phyloP scores from a whole-genome alignment of 2,113 vertebrate species.

The Nothobranchius kuhntae region DNA sequence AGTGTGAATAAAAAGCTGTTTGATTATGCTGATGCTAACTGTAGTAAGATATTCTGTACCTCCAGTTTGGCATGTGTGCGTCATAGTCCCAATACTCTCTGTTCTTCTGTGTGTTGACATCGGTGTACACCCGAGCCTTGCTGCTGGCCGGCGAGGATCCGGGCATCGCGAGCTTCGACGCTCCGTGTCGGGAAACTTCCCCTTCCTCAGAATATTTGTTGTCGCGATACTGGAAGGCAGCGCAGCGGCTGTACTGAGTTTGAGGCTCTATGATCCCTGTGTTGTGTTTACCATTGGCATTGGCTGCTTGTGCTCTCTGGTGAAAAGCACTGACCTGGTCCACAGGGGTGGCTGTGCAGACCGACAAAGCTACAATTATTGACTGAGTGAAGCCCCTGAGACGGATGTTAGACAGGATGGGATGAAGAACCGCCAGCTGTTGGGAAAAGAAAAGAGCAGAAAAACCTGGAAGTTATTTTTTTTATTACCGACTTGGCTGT shows the following conservation, averaged over 20 bases:
- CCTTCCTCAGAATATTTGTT: slow-evolving; percentile 61
- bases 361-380: slow-evolving; percentile 67
- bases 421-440: slow-evolving; percentile 74
- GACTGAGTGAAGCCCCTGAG: slow-evolving; percentile 67
- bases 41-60: slow-evolving; percentile 71
- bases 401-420: slow-evolving; percentile 59
- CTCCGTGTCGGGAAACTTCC: slow-evolving; percentile 61
- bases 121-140: slow-evolving; percentile 95
- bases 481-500: neutral
- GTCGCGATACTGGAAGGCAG: slow-evolving; percentile 58
- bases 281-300: slow-evolving; percentile 55
- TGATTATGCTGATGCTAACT: neutral
- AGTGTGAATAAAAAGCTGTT: neutral
- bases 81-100: slow-evolving; percentile 98
- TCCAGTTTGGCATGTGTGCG: slow-evolving; percentile 93
- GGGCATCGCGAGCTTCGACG: slow-evolving; percentile 87
- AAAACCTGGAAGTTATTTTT: neutral
- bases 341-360: slow-evolving; percentile 61
- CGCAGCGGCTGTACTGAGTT: slow-evolving; percentile 52
- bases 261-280: slow-evolving; percentile 43
- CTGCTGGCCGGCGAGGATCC: slow-evolving; percentile 90
- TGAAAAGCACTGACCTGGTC: slow-evolving; percentile 50
- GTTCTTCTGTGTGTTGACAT: slow-evolving; percentile 96
- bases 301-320: slow-evolving; percentile 34
- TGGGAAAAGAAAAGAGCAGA: neutral